phyloP scores from a whole-genome alignment of 2,888 invertebrate species.

The Lithophane socia region DNA sequence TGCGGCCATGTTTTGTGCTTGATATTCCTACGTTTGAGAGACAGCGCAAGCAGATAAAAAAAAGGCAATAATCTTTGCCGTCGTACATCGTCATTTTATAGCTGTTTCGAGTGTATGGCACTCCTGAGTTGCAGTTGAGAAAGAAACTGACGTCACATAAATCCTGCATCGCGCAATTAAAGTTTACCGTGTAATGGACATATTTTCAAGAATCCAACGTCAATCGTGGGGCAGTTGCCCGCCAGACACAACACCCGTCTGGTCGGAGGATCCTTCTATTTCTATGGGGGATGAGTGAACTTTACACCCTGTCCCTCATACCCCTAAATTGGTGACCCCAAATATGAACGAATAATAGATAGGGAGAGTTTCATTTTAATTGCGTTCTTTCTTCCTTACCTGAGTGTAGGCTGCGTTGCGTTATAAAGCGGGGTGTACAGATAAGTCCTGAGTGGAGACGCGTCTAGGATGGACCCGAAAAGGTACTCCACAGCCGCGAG shows the following conservation, averaged over 20 bases:
- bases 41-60: no score
- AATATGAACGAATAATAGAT: no score
- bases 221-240: no score
- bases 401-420: slow-evolving; percentile 82
- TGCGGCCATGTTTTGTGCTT: background rate
- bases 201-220: no score
- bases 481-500: slow-evolving; percentile 93
- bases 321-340: no score
- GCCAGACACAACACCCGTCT: no score
- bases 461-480: slow-evolving; percentile 92
- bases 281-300: no score
- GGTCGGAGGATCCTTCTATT: no score
- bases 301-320: no score
- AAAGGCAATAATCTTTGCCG: background rate
- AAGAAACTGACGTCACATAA: no score
- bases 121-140: background rate
- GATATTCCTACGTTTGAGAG: background rate
- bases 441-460: slow-evolving; percentile 86
- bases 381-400: slow-evolving; percentile 64
- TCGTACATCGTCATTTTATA: background rate
- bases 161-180: no score
- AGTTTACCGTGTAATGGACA: no score
- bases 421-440: slow-evolving; percentile 87
- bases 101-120: background rate
- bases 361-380: background rate